Conservation (phyloP, 35 echinoderm and acorn worm species). For the Apostichopus parvimensis region DNA sequence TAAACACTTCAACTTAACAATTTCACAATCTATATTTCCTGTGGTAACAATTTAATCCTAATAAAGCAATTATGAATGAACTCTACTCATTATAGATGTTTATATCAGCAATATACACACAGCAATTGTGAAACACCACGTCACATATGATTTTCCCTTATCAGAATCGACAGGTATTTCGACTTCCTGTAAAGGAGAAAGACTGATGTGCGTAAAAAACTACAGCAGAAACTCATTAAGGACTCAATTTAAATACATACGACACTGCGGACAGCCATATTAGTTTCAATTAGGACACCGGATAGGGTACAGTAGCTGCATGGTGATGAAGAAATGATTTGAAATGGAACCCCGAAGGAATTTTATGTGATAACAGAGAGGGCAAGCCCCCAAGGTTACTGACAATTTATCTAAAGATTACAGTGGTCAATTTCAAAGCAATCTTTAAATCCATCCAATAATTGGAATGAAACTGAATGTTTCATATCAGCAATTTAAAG, state of each 20-base stretch:
- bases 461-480: too few species aligned
- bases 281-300: slow-evolving; percentile 27
- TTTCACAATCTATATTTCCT: not conserved
- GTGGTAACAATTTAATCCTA: not conserved
- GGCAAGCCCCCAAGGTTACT: too few species aligned
- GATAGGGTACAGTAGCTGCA: not conserved
- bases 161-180: not conserved
- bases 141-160: not conserved
- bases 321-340: not conserved
- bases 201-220: not conserved
- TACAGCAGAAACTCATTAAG: not conserved
- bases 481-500: too few species aligned
- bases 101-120: not conserved
- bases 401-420: too few species aligned
- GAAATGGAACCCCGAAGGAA: not conserved
- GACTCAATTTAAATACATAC: slow-evolving; percentile 13
- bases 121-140: not conserved
- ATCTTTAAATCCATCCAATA: too few species aligned
- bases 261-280: not conserved
- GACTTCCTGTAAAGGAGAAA: not conserved
- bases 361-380: not conserved
- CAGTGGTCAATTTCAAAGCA: too few species aligned
- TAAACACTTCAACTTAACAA: not conserved
- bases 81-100: not conserved
- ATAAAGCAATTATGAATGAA: not conserved